These are phyloP conservation scores for human (Homo sapiens) DNA, from an alignment of 2,113 vertebrate genomes.

Conservation along the genomic window DNA sequence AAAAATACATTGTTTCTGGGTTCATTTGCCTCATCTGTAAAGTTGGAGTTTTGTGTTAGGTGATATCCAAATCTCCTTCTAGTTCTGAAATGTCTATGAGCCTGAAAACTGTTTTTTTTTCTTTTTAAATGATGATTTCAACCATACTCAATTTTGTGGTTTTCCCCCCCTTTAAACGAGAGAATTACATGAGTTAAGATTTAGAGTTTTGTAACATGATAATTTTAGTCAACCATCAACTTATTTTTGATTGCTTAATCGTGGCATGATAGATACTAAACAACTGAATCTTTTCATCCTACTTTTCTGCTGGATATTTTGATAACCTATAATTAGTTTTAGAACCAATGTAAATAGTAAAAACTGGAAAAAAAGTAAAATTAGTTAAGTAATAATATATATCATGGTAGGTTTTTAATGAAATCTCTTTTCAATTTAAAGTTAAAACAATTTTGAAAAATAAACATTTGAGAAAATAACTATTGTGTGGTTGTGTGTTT, in stretches of 20 bases:
- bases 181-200: constrained; percentile 27
- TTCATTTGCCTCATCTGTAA: not conserved
- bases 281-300: not conserved
- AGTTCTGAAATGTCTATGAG: not conserved
- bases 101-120: not conserved
- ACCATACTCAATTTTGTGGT: not conserved
- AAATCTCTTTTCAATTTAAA: not conserved
- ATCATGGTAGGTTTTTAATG: not conserved
- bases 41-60: not conserved
- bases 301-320: constrained; percentile 38
- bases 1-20: not conserved
- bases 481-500: not conserved
- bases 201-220: constrained; percentile 19
- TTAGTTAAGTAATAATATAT: not conserved
- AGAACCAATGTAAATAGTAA: not conserved
- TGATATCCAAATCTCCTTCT: not conserved
- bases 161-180: not conserved
- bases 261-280: constrained; percentile 2
- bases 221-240: constrained; percentile 58
- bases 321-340: constrained; percentile 47
- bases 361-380: not conserved
- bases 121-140: constrained; percentile 4
- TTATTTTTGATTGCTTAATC: constrained; percentile 64
- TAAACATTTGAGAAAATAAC: not conserved
- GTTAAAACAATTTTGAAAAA: not conserved